These are phyloP conservation scores for Selenia dentaria DNA, from an alignment of 2,888 invertebrate genomes.

Conservation along the genomic window DNA sequence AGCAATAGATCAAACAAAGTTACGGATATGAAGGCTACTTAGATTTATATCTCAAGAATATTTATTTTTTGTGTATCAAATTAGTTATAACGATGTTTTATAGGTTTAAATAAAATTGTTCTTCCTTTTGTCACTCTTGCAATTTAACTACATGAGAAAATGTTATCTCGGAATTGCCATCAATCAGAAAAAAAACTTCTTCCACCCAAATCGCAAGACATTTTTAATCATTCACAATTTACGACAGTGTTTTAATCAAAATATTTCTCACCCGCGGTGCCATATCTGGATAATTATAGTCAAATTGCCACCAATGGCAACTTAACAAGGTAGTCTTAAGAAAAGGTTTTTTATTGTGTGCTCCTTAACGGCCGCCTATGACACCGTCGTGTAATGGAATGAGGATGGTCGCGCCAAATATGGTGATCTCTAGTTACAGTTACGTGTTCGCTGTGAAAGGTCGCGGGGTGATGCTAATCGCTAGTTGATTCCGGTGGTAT, in stretches of 20 bases:
- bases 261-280: conserved; percentile 53
- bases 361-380: conserved; percentile 31
- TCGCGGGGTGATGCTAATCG: conserved; percentile 14
- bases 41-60: no score
- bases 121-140: no score
- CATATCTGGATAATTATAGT: conserved; percentile 71
- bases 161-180: conserved; percentile 1
- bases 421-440: conserved; percentile 12
- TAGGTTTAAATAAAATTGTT: no score
- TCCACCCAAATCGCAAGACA: conserved; percentile 4
- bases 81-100: no score
- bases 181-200: conserved; percentile 3
- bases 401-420: conserved; percentile 4
- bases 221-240: conserved; percentile 27
- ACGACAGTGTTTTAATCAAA: conserved; percentile 56
- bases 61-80: no score
- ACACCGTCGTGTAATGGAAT: conserved; percentile 43
- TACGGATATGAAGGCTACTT: no score
- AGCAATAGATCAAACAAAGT: no score
- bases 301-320: conserved; percentile 57
- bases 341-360: conserved; percentile 52
- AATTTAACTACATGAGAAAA: neutral
- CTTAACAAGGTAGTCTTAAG: conserved; percentile 55
- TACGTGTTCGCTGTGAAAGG: conserved; percentile 15
- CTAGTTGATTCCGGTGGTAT: conserved; percentile 16